A percentile compares a stretch with the other conserved stretches of the same genome.
Conservation (phyloP, 2,888 invertebrate genomes). For the Himalopsyche kuldschensis region DNA sequence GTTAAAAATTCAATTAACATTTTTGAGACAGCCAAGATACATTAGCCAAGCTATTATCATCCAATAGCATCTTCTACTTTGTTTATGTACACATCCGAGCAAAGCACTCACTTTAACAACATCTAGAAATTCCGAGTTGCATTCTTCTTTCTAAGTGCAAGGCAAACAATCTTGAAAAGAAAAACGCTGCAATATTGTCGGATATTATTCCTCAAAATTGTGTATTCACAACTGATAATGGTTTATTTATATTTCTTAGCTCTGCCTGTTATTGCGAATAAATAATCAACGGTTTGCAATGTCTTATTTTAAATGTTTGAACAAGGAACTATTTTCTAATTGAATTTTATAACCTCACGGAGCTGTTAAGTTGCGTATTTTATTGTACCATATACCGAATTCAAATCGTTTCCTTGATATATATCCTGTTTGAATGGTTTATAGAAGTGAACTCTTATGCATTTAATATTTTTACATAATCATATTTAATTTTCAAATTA, state of each 20-base stretch:
- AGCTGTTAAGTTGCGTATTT: too few relatives aligned
- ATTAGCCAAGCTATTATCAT: background rate
- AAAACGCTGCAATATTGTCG: background rate
- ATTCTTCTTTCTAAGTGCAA: background rate
- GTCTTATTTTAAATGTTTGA: background rate
- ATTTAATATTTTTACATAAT: too few relatives aligned
- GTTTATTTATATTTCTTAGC: background rate
- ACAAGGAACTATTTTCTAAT: too few relatives aligned
- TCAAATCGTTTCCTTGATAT: too few relatives aligned
- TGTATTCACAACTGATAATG: background rate
- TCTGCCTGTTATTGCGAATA: background rate
- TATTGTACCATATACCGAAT: too few relatives aligned
- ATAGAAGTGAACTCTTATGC: too few relatives aligned
- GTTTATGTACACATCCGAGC: background rate
- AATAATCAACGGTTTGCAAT: background rate
- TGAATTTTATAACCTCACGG: too few relatives aligned
- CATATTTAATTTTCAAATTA: too few relatives aligned
- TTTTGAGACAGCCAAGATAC: background rate
- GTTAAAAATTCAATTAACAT: background rate
- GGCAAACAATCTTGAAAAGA: background rate
- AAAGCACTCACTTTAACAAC: background rate
- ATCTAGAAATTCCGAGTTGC: background rate
- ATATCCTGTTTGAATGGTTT: too few relatives aligned
- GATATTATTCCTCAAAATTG: background rate
- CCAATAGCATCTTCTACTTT: background rate